Conservation (phyloP, 1,140 invertebrate genomes). For the Argopecten irradians region DNA sequence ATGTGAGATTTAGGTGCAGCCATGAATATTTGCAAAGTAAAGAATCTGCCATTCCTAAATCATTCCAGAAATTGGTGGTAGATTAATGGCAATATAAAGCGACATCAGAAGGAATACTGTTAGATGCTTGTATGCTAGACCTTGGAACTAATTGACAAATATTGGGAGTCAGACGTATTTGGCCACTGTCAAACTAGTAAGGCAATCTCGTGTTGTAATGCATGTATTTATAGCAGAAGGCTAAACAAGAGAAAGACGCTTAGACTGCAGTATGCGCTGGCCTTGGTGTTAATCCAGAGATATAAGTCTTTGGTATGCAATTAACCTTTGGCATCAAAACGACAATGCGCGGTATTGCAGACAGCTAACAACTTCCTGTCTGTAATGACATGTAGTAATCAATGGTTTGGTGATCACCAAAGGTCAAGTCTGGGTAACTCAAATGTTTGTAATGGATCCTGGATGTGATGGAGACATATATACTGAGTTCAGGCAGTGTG, state of each 20-base stretch:
- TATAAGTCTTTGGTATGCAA: not conserved
- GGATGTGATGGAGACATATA: not conserved
- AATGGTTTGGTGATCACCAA: not conserved
- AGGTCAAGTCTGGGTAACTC: not conserved
- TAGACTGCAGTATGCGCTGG: not conserved
- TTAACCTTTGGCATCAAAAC: not conserved
- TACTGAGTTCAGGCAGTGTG: not conserved
- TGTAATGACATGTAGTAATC: not conserved
- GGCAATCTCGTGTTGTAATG: not conserved
- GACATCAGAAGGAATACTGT: not conserved
- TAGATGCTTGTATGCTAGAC: not conserved
- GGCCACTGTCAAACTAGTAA: not conserved
- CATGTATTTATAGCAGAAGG: not conserved
- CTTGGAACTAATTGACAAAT: not conserved
- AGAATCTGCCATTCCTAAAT: too few relatives aligned
- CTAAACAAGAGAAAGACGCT: not conserved
- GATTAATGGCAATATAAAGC: not conserved
- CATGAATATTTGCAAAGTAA: too few relatives aligned
- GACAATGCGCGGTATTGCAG: not conserved
- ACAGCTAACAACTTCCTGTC: not conserved
- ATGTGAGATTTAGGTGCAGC: too few relatives aligned
- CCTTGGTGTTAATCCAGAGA: not conserved
- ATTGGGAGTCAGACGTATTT: not conserved
- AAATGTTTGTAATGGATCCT: not conserved
- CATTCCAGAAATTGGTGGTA: not conserved